phyloP scores from a whole-genome alignment of 2,113 vertebrate genomes.

The Eurypyga helias region DNA sequence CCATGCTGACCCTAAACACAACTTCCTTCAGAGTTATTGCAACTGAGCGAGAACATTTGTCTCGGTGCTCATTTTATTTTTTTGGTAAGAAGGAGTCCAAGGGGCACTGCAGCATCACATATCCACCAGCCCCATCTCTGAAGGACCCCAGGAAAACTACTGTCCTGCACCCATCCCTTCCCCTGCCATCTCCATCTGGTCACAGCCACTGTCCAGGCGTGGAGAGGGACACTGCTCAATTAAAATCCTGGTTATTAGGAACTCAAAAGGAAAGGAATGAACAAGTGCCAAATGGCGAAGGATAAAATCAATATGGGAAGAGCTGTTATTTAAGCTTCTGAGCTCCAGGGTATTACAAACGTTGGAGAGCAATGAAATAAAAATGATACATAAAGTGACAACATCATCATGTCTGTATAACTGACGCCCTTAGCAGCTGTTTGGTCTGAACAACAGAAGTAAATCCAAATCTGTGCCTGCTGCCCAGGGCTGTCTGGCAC shows the following conservation, averaged over 20 bases:
- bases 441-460: conserved; percentile 64
- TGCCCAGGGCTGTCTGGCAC: conserved; percentile 24
- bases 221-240: neutral
- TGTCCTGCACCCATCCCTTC: neutral
- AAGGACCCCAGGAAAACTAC: neutral
- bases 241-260: conserved; percentile 45
- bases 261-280: conserved; percentile 40
- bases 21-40: neutral
- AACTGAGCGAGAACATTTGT: neutral
- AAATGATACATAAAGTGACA: conserved; percentile 65
- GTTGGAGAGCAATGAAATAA: conserved; percentile 63
- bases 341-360: conserved; percentile 35
- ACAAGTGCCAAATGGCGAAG: conserved; percentile 17
- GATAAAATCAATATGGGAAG: conserved; percentile 42
- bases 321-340: conserved; percentile 49
- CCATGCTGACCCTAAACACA: neutral
- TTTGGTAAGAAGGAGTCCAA: neutral
- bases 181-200: neutral
- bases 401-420: conserved; percentile 23
- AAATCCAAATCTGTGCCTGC: conserved; percentile 47
- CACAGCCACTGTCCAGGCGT: neutral
- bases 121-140: neutral
- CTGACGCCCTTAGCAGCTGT: conserved; percentile 44
- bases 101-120: neutral
- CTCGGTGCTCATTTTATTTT: neutral